These are phyloP conservation scores for Peromyscus leucopus DNA, from an alignment of 2,113 vertebrate genomes.

Conservation along the genomic window DNA sequence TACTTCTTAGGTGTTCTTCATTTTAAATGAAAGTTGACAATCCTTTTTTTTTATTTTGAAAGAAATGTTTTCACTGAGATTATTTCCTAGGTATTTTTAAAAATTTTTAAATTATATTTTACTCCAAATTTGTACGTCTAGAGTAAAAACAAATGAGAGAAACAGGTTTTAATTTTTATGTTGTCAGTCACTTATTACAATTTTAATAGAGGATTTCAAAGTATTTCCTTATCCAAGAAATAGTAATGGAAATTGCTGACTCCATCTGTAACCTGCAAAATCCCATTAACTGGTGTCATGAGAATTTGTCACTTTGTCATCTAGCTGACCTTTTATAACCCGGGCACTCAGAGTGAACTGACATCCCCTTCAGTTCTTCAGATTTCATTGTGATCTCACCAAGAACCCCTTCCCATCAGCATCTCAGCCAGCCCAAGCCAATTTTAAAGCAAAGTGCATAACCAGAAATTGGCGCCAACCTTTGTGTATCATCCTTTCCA, in stretches of 20 bases:
- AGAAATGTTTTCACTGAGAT: neutral
- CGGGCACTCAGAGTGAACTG: conserved; percentile 45
- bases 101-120: conserved; percentile 39
- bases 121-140: conserved; percentile 14
- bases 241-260: conserved; percentile 61
- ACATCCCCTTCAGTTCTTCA: neutral
- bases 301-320: conserved; percentile 78
- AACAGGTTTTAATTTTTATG: conserved; percentile 60
- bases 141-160: conserved; percentile 48
- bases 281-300: conserved; percentile 54
- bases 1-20: neutral
- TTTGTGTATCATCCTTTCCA: conserved; percentile 79
- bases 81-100: neutral
- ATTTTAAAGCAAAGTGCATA: conserved; percentile 76
- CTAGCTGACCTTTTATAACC: conserved; percentile 71
- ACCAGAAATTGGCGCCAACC: conserved; percentile 77
- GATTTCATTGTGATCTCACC: conserved; percentile 69
- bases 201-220: conserved; percentile 70
- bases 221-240: conserved; percentile 58
- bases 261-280: conserved; percentile 70
- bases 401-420: neutral
- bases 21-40: neutral
- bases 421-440: conserved; percentile 63
- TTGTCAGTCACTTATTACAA: conserved; percentile 60
- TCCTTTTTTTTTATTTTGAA: conserved; percentile 39